Base-by-base conservation (phyloP, 2,797 vertebrate genomes). In the Helarctos malayanus region DNA sequence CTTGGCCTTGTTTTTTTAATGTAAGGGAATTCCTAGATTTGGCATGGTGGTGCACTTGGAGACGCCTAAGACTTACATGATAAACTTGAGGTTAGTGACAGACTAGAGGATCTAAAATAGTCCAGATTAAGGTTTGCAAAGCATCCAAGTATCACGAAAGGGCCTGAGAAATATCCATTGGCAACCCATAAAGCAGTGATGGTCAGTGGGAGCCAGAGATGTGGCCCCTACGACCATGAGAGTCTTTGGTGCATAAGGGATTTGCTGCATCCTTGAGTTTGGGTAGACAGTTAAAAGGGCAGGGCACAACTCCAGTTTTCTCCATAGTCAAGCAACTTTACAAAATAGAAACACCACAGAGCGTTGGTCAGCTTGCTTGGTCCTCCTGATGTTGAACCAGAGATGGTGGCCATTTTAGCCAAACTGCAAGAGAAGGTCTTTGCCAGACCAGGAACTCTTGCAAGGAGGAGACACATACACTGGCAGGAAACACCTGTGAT, bases 141-240 rank as follows among this genome's bases (percentile, higher is more conserved):
- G 19, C 69, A 83, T 88, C 41, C 71, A 69, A 32, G n/a, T 41
- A 54, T 63, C 65, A 97, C 7, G 23, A 90, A 93, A 75, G 76
- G 41, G 35, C n/a, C 52, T n/a, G 57, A 69, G 73, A 81, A 68
- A 92, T 8, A 63, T 23, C 15, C 27, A 21, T 7, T 27, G 5
- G 82, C 49, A 68, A 18, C 13, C 61, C 21, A 79, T 13, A 19
- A n/a, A 18, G 29, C n/a, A 49, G 45, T 21, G n/a, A 38, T 4
- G 8, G 29, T 45, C 35, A 79, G 25, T 2, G 35, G 25, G 68
- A 91, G 19, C 71, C 38, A 35, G 35, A 10, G 4, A 47, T 29
- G 23, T 69, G 59, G 16, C n/a, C 47, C 41, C 19, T 54, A 2
- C 18, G 23, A 57, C 19, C 57, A 73, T 21, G 52, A 47, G 35